Base-by-base conservation (phyloP, 2,888 invertebrate species). In the Liposcelis brunnea region DNA sequence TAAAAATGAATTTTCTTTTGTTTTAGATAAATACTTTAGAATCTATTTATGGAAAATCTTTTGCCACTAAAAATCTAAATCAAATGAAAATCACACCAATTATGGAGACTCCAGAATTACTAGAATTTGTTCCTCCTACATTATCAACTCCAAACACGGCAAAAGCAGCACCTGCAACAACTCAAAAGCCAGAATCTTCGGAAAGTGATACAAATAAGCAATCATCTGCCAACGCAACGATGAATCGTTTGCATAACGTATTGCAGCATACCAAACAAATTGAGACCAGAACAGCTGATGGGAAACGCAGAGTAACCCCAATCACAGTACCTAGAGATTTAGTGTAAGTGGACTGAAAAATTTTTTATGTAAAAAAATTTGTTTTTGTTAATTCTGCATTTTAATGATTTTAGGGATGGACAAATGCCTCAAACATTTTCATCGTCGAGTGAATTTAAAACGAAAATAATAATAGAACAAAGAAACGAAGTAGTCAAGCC, bases 301-400 rank as follows among this genome's bases (percentile, higher is more conserved):
- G 97, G 31, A 84, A 89, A 63, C 69, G 97, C 35, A 72, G 97
- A 50, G 98, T 98, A 52, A 97, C 94, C 6, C 97, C 97, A 0
- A 87, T 97, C 65, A 91, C 90, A 60, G 80, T 97, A 55, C 86
- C 90, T 15, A 65, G 67, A 1, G 80, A 80, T 54, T 72, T 76
- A 53, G 68, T 68, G 72, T 69, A 55, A 64, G 68, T 64, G n/a
- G n/a, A 18, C 21, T 18, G 38, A 12, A 18, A 33, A 46, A 47
- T 45, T 34, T 34, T 19, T 36, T 43, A 37, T n/a, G n/a, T n/a
- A 49, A 47, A 48, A 44, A 44, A 18, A 21, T 44, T 49, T 44
- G 2, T 47, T n/a, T 33, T 31, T 50, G 32, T 35, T 19, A n/a
- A 31, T 42, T 45, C 26, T 21, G 38, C 31, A 40, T 44, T 15